Conservation (phyloP, 2,797 vertebrate genomes). For the Loris lydekkerianus region DNA sequence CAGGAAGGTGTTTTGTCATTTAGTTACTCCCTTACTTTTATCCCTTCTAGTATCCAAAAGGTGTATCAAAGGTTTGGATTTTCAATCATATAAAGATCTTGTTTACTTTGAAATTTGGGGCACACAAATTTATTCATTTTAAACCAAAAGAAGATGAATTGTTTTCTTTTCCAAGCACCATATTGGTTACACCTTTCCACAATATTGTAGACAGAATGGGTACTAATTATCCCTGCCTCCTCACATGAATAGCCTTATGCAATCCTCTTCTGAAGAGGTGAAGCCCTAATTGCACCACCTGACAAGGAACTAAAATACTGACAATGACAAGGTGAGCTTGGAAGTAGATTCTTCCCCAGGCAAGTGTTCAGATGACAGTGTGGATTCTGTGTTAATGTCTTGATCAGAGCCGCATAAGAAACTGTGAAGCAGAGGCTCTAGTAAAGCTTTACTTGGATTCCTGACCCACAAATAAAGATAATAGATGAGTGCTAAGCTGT, state of each 20-base stretch:
- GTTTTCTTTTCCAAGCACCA: not conserved
- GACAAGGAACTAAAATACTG: slow-evolving; percentile 26
- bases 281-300: not conserved
- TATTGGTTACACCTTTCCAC: not conserved
- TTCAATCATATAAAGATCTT: not conserved
- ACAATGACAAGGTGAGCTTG: not conserved
- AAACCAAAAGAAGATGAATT: not conserved
- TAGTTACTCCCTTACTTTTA: not conserved
- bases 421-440: not conserved
- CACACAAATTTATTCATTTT: not conserved
- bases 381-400: not conserved
- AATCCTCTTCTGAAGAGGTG: not conserved
- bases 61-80: not conserved
- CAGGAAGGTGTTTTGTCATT: not conserved
- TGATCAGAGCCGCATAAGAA: slow-evolving; percentile 1
- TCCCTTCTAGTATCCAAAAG: not conserved
- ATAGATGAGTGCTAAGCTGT: not conserved
- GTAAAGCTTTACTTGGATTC: not conserved
- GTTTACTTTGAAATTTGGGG: not conserved
- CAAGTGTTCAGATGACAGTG: not conserved
- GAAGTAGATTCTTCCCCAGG: not conserved
- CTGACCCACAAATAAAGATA: not conserved
- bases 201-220: not conserved
- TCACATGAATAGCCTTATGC: not conserved
- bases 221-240: not conserved